A percentile compares a stretch with the other conserved stretches of the same genome.
phyloP scores from a whole-genome alignment of 1,140 invertebrate genomes.

The Anthonomus grandis region DNA sequence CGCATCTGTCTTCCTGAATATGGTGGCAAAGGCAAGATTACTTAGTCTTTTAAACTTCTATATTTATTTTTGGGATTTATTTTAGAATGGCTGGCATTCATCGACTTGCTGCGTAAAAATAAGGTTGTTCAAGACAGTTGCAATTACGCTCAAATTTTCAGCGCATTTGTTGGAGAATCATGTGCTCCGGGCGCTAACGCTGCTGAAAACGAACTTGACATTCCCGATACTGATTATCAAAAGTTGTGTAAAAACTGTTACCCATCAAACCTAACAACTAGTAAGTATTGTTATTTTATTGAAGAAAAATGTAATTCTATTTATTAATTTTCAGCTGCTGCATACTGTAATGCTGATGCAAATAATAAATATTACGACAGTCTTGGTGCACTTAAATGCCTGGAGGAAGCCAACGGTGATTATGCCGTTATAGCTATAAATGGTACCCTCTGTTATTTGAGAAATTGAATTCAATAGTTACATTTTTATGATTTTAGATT shows the following conservation, averaged over 20 bases:
- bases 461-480: background rate
- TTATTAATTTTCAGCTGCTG: slow-evolving; percentile 29
- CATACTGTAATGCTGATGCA: slow-evolving; percentile 46
- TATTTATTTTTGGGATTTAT: slow-evolving; percentile 2
- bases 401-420: slow-evolving; percentile 53
- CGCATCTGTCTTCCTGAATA: slow-evolving; percentile 65
- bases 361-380: slow-evolving; percentile 63
- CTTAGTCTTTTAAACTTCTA: background rate
- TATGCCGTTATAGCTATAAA: slow-evolving; percentile 56
- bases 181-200: slow-evolving; percentile 60
- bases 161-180: slow-evolving; percentile 55
- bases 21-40: slow-evolving; percentile 55
- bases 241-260: slow-evolving; percentile 46
- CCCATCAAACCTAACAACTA: slow-evolving; percentile 27
- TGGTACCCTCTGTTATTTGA: slow-evolving; percentile 15
- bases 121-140: slow-evolving; percentile 54
- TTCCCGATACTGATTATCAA: slow-evolving; percentile 19
- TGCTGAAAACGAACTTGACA: slow-evolving; percentile 38
- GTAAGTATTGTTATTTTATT: slow-evolving; percentile 11
- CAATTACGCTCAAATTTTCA: slow-evolving; percentile 55
- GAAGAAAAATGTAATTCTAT: slow-evolving; percentile 3
- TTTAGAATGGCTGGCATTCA: slow-evolving; percentile 59
- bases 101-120: slow-evolving; percentile 46
- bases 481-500: slow-evolving; percentile 1
- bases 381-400: slow-evolving; percentile 58